Base-by-base conservation (phyloP, 2,888 invertebrate genomes). In the Platycheirus rosarum region DNA sequence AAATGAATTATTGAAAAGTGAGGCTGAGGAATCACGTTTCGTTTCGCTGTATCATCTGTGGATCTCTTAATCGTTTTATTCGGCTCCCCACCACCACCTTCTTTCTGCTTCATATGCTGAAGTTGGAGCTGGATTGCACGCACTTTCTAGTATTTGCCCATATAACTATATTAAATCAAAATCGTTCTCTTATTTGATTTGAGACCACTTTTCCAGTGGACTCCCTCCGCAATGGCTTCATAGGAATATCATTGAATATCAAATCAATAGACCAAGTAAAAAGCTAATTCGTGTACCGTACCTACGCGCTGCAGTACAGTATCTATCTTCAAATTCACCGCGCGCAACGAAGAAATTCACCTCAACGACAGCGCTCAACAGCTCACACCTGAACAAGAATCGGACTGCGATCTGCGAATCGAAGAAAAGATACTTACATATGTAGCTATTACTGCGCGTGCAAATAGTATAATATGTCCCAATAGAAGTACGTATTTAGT, bases 401-500 rank as follows among this genome's bases (percentile, higher is more conserved):
- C 35, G 29, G 55, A 65, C 26, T 73, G 65, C 35, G 29, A 46
- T 55, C 26, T 73, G 65, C 23, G 42, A 74, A 18, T 6, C 26
- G 18, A 29, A 62, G 63, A 75, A 66, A 79, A 68, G 74, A 68
- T 76, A n/a, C n/a, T n/a, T n/a, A n/a, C n/a, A n/a, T 46, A 42
- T 42, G 49, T 60, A 48, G 71, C 40, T 71, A 66, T 48, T 66
- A 20, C 11, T 73, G 77, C 68, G 77, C 82, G 77, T 77, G 77
- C 68, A 73, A 77, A 73, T 73, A 63, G 71, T 68, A 77, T 26
- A 75, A 79, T 63, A 78, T 78, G 44, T 23, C 23, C 23, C 57
- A 68, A 63, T 68, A 44, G 68, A 77, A 77, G 14, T 62, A 57
- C 49, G 23, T 29, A 82, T 71, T 82, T 76, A 82, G 82, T 82